Conservation (phyloP, 2,888 invertebrate species). For the Pemphredon lugubris region DNA sequence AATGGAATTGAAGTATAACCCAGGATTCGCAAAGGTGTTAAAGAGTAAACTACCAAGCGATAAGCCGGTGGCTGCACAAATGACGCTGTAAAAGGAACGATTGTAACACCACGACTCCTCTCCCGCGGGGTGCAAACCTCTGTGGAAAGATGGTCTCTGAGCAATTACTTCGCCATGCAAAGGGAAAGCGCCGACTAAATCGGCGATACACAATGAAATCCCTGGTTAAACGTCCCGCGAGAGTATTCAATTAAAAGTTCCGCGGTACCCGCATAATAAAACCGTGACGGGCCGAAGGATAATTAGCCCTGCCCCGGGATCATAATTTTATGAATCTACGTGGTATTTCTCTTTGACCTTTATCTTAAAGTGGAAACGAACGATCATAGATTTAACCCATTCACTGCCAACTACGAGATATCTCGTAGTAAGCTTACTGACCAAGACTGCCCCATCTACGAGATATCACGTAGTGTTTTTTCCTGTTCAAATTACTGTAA, state of each 20-base stretch:
- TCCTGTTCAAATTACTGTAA: too few species aligned
- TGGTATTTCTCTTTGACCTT: neutral
- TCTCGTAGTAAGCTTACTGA: too few species aligned
- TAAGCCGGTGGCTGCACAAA: constrained; percentile 31
- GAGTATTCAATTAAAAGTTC: constrained; percentile 45
- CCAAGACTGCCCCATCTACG: too few species aligned
- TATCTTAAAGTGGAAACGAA: neutral
- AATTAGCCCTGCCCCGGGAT: constrained; percentile 8
- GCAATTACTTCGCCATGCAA: constrained; percentile 24
- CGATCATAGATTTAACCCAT: too few species aligned
- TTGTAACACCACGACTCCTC: constrained; percentile 21
- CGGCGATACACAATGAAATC: constrained; percentile 39
- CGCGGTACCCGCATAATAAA: constrained; percentile 24
- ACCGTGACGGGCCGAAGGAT: constrained; percentile 1
- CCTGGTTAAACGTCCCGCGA: constrained; percentile 27
- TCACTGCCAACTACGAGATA: too few species aligned
- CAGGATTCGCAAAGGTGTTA: constrained; percentile 49
- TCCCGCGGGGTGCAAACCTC: constrained; percentile 21
- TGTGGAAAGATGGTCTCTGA: constrained; percentile 16
- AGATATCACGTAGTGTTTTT: too few species aligned
- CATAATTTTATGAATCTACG: constrained; percentile 5
- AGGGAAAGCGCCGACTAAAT: constrained; percentile 41
- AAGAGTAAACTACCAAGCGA: constrained; percentile 40
- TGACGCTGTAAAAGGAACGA: constrained; percentile 31
- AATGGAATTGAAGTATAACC: constrained; percentile 41